Base-by-base conservation (phyloP, 2,888 invertebrate genomes). In the Protophormia terraenovae region DNA sequence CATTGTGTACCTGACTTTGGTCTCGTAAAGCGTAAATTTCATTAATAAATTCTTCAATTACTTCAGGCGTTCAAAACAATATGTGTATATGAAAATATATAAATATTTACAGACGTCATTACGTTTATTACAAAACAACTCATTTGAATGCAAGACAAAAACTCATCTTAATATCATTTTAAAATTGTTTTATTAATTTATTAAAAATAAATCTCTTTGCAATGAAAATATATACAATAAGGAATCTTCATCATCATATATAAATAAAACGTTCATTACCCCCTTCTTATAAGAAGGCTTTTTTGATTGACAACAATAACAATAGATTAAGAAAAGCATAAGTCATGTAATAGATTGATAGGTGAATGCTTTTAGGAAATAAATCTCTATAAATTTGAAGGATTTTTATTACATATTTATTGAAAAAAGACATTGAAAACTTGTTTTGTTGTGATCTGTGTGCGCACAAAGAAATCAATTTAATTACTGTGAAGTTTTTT, bases 71-170 rank as follows among this genome's bases (percentile, higher is more conserved):
- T 45, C n/a, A 41, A 19, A 47, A 6, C 16, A 38, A 38, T 2
- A 45, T n/a, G n/a, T n/a, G n/a, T n/a, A n/a, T n/a, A n/a, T n/a
- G n/a, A n/a, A n/a, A n/a, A n/a, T n/a, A n/a, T n/a, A n/a, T n/a
- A n/a, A n/a, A n/a, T n/a, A n/a, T 35, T 7, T 5, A 41, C 19
- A 76, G 53, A 66, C 75, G 66, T 76, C 66, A 76, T 50, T 14
- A 22, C n/a, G 22, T 27, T 53, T 12, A 1, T 22, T 60, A 60
- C 19, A 22, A n/a, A 73, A 62, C 6, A 22, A 22, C 27, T 50
- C 6, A 64, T 76, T 66, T 76, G 19, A 66, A 53, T 64, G 66
- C 64, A 66, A 41, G 2, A 5, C 55, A 47, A 16, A 29, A 19
- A 16, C 8, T 14, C n/a, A 50, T n/a, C 35, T 50, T 50, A 12